phyloP scores from a whole-genome alignment of 2,888 invertebrate species.

The Eilema sororculum region DNA sequence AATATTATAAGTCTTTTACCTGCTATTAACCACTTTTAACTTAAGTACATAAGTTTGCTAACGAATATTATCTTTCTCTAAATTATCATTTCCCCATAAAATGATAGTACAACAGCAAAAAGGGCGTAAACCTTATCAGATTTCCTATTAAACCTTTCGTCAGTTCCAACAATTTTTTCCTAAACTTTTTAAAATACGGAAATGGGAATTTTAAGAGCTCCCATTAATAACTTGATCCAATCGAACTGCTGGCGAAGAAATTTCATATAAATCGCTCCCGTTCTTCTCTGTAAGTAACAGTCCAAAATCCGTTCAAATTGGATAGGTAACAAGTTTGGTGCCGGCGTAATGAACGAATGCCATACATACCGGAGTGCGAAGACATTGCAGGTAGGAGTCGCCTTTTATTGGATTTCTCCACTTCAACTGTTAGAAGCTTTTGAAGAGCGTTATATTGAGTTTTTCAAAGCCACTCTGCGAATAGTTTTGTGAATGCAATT shows the following conservation, averaged over 20 bases:
- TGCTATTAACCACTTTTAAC: background rate
- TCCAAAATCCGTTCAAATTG: constrained; percentile 71
- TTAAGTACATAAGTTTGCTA: background rate
- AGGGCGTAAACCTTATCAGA: background rate
- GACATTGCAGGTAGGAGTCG: constrained; percentile 73
- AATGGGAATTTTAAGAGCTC: constrained; percentile 27
- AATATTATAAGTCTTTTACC: no score
- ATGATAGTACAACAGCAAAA: background rate
- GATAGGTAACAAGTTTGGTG: constrained; percentile 77
- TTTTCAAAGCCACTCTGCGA: constrained; percentile 50
- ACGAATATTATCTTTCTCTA: background rate
- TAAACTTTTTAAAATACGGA: background rate
- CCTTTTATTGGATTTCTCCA: constrained; percentile 77
- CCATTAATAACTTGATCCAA: constrained; percentile 33
- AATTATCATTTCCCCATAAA: background rate
- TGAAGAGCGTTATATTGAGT: constrained; percentile 69
- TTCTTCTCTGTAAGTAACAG: constrained; percentile 54
- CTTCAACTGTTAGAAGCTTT: constrained; percentile 58
- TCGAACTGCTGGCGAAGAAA: constrained; percentile 59
- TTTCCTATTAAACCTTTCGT: background rate
- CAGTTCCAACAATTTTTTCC: background rate
- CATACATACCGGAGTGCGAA: constrained; percentile 71
- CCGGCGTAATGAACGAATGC: constrained; percentile 80
- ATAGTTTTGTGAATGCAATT: constrained; percentile 46
- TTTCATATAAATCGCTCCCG: constrained; percentile 67